Evolutionary conservation across 2,888 invertebrate genomes (phyloP).

Genomic region (Athalia circularis): DNA sequence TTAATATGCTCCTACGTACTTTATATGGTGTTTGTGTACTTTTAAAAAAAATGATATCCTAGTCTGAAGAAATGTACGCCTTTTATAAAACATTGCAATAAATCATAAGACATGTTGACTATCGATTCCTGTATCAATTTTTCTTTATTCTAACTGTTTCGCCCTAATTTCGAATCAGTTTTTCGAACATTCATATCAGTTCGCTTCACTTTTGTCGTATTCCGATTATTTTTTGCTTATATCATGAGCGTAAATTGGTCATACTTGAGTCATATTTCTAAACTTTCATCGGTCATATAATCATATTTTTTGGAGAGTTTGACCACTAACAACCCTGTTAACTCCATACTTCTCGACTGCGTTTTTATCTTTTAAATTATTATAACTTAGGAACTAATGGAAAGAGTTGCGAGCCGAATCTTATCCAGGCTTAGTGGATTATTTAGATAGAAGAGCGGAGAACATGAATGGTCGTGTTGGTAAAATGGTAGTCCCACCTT

Average conservation of each 20-base stretch:
- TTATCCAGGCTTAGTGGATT: too few relatives aligned
- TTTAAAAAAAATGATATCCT: not conserved
- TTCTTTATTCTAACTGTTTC: not conserved
- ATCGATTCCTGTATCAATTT: not conserved
- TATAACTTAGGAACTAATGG: too few relatives aligned
- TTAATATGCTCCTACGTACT: constrained; percentile 4
- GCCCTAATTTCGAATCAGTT: not conserved
- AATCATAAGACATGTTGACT: constrained; percentile 1
- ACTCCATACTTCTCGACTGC: too few relatives aligned
- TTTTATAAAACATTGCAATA: constrained; percentile 15
- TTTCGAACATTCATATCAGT: not conserved
- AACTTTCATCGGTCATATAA: constrained; percentile 1
- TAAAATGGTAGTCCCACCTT: constrained; percentile 65
- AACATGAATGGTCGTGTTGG: too few relatives aligned
- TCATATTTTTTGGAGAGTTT: constrained; percentile 5
- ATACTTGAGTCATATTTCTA: constrained; percentile 1
- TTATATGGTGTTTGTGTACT: constrained; percentile 1
- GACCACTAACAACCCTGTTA: constrained; percentile 9
- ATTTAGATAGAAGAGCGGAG: too few relatives aligned
- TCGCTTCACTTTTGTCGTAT: not conserved
- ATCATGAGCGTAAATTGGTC: constrained; percentile 14
- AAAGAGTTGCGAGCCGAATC: too few relatives aligned
- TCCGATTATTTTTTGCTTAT: not conserved
- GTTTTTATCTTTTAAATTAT: too few relatives aligned
- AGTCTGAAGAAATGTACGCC: not conserved